phyloP scores from a whole-genome alignment of 1,140 invertebrate species.

The Papilio glaucus region DNA sequence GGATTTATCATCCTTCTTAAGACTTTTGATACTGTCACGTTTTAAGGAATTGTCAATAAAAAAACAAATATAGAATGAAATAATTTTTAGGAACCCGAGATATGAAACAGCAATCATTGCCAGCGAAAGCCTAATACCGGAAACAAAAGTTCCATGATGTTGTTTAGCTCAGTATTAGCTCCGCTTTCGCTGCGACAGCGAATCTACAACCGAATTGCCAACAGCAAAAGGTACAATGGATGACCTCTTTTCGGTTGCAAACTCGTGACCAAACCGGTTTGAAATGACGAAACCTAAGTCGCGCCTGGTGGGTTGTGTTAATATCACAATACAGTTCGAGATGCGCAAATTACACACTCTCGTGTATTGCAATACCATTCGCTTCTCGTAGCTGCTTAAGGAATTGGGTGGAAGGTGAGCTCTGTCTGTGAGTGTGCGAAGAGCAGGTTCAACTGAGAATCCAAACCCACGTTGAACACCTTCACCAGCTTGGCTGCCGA shows the following conservation, averaged over 20 bases:
- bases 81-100: conserved; percentile 2
- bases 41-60: background rate
- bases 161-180: conserved; percentile 6
- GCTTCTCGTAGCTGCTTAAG: conserved; percentile 55
- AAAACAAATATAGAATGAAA: conserved; percentile 27
- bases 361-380: conserved; percentile 71
- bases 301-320: conserved; percentile 66
- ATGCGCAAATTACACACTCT: conserved; percentile 36
- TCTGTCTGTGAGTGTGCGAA: conserved; percentile 86
- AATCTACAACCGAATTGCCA: conserved; percentile 63
- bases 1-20: background rate
- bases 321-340: conserved; percentile 60
- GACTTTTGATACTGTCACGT: background rate
- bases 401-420: conserved; percentile 85
- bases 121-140: conserved; percentile 21
- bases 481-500: conserved; percentile 82
- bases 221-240: conserved; percentile 42
- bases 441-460: conserved; percentile 86
- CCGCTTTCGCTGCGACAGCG: conserved; percentile 42
- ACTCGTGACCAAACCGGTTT: conserved; percentile 70
- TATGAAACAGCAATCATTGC: conserved; percentile 3
- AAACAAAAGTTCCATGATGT: conserved; percentile 14
- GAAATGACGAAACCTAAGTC: conserved; percentile 70
- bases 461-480: conserved; percentile 87
- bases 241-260: conserved; percentile 63